Base-by-base conservation (phyloP, 2,113 vertebrate species). In the Neoarius graeffei region DNA sequence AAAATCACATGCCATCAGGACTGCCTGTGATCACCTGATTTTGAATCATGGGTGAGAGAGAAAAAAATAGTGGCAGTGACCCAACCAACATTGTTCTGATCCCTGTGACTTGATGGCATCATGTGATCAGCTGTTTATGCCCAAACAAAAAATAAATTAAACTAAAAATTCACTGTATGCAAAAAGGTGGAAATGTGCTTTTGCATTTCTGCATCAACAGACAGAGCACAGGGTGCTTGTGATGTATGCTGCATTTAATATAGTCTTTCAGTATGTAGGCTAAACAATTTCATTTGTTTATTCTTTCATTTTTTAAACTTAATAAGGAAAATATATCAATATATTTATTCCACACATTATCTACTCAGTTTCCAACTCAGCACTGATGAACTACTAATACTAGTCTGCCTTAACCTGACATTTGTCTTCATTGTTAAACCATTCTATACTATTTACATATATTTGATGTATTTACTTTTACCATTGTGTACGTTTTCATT, bases 401-500 rank as follows among this genome's bases (percentile, higher is more conserved):
- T 57, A 56, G 11, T 81, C 62, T 23, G 35, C 27, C 64, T 66
- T 48, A 85, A 71, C 19, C 20, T 27, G 15, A 76, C 69, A 77
- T n/a, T 20, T 62, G 79, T 54, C 13, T 79, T 66, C 7, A 30
- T 56, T 56, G 19, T 27, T 80, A 17, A 86, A 50, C 76, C 42
- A 20, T 71, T 80, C 7, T 81, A 76, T 73, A 23, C 13, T 80
- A 15, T 30, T 66, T 30, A 66, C 2, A 86, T 11, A 79, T 66
- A 66, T 27, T 60, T 86, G 60, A 25, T 67, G 15, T 30, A 86
- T n/a, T 85, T 76, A 84, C 66, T 56, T 71, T 57, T 59, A 1
- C 64, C 8, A 56, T 10, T 67, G 59, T 80, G 11, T 27, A 54
- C 7, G 5, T 86, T 85, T 20, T 48, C 56, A 48, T 13, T 79